phyloP scores from a whole-genome alignment of 30 jellyfish, hydroid and myxozoan species.

The Hydractinia echinata region DNA sequence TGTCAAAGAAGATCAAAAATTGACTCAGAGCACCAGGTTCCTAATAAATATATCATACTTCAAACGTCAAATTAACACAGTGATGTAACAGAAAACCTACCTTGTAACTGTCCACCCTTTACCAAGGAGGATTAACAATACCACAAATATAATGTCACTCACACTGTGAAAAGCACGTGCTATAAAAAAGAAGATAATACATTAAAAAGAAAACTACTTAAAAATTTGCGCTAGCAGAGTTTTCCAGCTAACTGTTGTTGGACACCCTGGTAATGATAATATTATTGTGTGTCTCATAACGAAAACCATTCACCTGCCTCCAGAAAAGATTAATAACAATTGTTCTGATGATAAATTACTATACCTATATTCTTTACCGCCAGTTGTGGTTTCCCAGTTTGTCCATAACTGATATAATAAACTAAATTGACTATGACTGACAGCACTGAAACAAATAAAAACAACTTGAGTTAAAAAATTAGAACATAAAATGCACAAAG shows the following conservation, averaged over 20 bases:
- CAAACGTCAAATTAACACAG: too few species aligned
- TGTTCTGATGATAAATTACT: too few species aligned
- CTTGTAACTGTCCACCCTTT: constrained; percentile 97
- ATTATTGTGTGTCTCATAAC: too few species aligned
- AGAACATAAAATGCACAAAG: not conserved
- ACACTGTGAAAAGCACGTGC: constrained; percentile 77
- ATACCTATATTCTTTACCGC: constrained; percentile 45
- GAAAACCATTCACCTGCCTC: too few species aligned
- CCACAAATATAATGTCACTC: constrained; percentile 61
- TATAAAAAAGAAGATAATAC: constrained; percentile 15
- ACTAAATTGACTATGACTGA: constrained; percentile 57
- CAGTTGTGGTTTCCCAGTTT: constrained; percentile 64
- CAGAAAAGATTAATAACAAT: too few species aligned
- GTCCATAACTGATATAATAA: constrained; percentile 72
- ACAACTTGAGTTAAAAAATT: not conserved
- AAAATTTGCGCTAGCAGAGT: not conserved
- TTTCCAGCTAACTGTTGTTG: not conserved
- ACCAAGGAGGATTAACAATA: constrained; percentile 63
- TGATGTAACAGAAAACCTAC: constrained; percentile 21
- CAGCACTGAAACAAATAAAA: constrained; percentile 37
- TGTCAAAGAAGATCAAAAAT: too few species aligned
- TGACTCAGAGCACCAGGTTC: too few species aligned
- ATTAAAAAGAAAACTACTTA: not conserved
- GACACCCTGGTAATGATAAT: too few species aligned
- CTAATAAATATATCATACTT: too few species aligned